phyloP scores from a whole-genome alignment of 2,113 vertebrate genomes.

The Grammomys dolichurus region DNA sequence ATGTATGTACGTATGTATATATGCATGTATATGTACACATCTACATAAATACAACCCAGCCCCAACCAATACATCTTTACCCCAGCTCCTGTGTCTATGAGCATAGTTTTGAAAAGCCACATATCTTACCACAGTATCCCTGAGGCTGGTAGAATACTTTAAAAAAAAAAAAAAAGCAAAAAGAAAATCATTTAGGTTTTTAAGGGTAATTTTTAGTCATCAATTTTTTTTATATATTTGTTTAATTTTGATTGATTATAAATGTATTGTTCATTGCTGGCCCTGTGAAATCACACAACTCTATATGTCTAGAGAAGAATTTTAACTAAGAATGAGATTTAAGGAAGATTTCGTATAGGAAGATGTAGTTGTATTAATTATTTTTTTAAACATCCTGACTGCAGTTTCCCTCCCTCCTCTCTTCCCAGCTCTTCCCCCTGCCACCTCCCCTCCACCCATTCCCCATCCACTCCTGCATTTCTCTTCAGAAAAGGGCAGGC shows the following conservation, averaged over 20 bases:
- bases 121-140: not conserved
- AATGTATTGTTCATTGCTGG: not conserved
- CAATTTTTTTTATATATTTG: not conserved
- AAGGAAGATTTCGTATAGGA: not conserved
- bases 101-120: not conserved
- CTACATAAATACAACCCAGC: not conserved
- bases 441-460: not conserved
- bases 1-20: not conserved
- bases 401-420: not conserved
- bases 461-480: not conserved
- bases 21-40: not conserved
- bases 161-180: not conserved
- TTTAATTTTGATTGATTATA: not conserved
- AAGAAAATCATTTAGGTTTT: not conserved
- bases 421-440: not conserved
- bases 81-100: not conserved
- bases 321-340: not conserved
- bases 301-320: not conserved
- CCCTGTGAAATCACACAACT: not conserved
- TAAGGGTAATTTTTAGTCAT: slow-evolving; percentile 33
- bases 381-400: not conserved
- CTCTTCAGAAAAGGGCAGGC: not conserved
- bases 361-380: not conserved
- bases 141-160: not conserved
- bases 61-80: not conserved